Conservation (phyloP, 2,113 vertebrate genomes). For the Misgurnus anguillicaudatus region DNA sequence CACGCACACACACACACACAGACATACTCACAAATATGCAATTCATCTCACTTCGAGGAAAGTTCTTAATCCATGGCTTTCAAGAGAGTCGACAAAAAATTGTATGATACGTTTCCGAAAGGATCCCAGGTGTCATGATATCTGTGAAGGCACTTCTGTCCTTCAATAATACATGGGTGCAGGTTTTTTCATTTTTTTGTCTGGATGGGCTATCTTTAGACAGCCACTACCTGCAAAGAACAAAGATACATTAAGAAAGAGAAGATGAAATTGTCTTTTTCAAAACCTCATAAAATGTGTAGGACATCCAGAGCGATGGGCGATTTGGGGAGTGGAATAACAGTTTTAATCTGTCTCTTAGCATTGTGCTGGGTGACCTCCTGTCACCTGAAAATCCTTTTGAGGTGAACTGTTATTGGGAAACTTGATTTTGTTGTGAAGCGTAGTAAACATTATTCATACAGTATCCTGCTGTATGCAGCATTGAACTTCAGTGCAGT, state of each 20-base stretch:
- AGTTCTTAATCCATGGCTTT: conserved; percentile 32
- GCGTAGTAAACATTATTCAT: background rate
- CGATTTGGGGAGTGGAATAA: background rate
- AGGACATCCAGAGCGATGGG: background rate
- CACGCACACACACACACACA: background rate
- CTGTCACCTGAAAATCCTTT: background rate
- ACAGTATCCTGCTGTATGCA: background rate
- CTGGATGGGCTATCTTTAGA: conserved; percentile 13
- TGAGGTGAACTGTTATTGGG: conserved; percentile 4
- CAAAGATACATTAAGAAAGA: background rate
- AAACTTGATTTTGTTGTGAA: background rate
- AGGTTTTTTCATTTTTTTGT: background rate
- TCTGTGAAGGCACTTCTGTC: conserved; percentile 22
- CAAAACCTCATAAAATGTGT: conserved; percentile 2
- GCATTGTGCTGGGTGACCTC: background rate
- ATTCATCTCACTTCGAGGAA: background rate
- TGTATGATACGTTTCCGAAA: conserved; percentile 29
- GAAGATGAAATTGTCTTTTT: background rate
- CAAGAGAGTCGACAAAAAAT: conserved; percentile 11
- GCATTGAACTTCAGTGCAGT: background rate
- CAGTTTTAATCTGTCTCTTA: background rate
- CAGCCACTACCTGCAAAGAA: conserved; percentile 22
- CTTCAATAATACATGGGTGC: conserved; percentile 24
- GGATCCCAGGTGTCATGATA: conserved; percentile 41
- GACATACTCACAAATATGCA: conserved; percentile 38